Percentiles rank a stretch among this genome's conserved stretches.
Evolutionary conservation across 2,113 vertebrate species (phyloP).

Genomic region (Cottus gobio): DNA sequence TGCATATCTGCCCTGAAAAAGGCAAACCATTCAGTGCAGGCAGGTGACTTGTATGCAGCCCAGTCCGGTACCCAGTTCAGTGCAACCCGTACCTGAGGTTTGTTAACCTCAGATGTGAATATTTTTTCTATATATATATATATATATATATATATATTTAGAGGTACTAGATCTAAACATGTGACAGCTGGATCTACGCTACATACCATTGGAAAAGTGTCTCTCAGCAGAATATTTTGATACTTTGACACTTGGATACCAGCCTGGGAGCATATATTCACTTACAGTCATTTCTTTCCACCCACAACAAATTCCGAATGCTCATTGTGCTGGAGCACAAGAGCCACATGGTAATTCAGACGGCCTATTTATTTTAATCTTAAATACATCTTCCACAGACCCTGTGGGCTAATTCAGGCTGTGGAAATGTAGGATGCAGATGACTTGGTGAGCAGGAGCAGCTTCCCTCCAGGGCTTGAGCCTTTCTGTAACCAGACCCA

Average conservation of each 20-base stretch:
- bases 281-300: slow-evolving; percentile 18
- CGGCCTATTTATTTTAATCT: slow-evolving; percentile 26
- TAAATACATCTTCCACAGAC: slow-evolving; percentile 31
- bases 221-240: slow-evolving; percentile 32
- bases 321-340: slow-evolving; percentile 5
- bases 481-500: slow-evolving; percentile 53
- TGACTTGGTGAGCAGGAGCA: slow-evolving; percentile 7
- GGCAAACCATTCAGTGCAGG: not conserved
- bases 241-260: slow-evolving; percentile 40
- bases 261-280: slow-evolving; percentile 52
- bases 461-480: slow-evolving; percentile 8
- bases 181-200: slow-evolving; percentile 37
- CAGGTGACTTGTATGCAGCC: slow-evolving; percentile 26
- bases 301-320: slow-evolving; percentile 24
- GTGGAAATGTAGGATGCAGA: slow-evolving; percentile 35
- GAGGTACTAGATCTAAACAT: slow-evolving; percentile 29
- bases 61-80: slow-evolving; percentile 14
- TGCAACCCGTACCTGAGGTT: slow-evolving; percentile 1
- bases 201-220: not conserved
- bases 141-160: too few relatives aligned
- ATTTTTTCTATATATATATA: too few relatives aligned
- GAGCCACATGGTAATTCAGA: slow-evolving; percentile 28
- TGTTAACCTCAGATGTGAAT: too few relatives aligned
- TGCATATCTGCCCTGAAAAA: slow-evolving; percentile 21
- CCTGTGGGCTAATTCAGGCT: slow-evolving; percentile 28